phyloP scores from a whole-genome alignment of 2,113 vertebrate species.

The Pyrgilauda ruficollis region DNA sequence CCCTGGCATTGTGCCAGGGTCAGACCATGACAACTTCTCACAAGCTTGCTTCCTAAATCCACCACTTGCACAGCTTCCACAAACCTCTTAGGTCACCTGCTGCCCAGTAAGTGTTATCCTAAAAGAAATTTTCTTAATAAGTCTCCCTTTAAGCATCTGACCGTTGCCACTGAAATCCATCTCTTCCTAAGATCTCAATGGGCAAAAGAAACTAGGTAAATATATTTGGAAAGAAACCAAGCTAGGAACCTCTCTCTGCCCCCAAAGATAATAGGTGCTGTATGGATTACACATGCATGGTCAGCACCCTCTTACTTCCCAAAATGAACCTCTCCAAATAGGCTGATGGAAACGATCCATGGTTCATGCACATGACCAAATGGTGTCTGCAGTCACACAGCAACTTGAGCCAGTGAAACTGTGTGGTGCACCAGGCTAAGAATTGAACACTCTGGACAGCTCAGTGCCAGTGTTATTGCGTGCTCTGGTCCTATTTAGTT shows the following conservation, averaged over 20 bases:
- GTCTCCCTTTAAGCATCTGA: not conserved
- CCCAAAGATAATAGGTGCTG: not conserved
- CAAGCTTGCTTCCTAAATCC: not conserved
- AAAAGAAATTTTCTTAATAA: not conserved
- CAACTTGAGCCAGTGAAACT: not conserved
- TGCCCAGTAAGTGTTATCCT: not conserved
- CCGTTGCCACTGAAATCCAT: not conserved
- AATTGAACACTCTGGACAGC: not conserved
- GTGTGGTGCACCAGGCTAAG: not conserved
- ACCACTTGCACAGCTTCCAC: not conserved
- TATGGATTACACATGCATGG: not conserved
- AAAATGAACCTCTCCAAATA: not conserved
- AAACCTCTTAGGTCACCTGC: not conserved
- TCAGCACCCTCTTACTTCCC: not conserved
- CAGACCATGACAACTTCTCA: not conserved
- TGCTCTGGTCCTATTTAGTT: not conserved
- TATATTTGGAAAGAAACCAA: not conserved
- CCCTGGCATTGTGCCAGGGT: not conserved
- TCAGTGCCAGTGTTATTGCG: not conserved
- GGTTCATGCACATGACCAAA: not conserved
- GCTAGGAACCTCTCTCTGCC: not conserved
- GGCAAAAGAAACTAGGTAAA: not conserved
- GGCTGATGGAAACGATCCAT: fast-evolving
- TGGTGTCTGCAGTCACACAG: not conserved
- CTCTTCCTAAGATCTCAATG: not conserved